Base-by-base conservation (phyloP, 2,888 invertebrate species). In the Pedicia rivosa region DNA sequence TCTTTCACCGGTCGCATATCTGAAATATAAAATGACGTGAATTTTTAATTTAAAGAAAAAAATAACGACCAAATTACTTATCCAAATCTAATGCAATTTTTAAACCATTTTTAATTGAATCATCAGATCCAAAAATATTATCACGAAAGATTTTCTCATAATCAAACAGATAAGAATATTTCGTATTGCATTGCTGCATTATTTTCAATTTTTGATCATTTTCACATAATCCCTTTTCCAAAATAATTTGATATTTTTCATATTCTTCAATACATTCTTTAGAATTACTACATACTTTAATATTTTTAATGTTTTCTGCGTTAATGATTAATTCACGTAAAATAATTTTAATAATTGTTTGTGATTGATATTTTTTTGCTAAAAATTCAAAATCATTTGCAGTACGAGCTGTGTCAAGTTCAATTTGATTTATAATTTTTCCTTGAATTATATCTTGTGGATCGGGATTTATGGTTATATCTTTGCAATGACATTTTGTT, bases 111-210 rank as follows among this genome's bases (percentile, higher is more conserved):
- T 41, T 7, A 3, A 24, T 26, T n/a, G 43, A 38, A 25, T 44
- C 41, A 42, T n/a, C n/a, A n/a, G n/a, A 37, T 14, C 28, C 38
- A 39, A 42, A 38, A 26, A 37, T 40, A 10, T 33, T 26, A 27
- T 42, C 43, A 8, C 36, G 34, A 37, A 50, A 50, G 20, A 52
- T 50, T 36, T 47, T 50, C 7, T 39, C 33, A 35, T 51, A 51
- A 28, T 50, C 40, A 39, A 50, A 50, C 29, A 50, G 49, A 14
- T 40, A 44, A 7, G 24, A 38, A 6, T 45, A 35, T n/a, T 43
- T 4, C 29, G 13, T 5, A 34, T 44, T n/a, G 42, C 33, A 3
- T 27, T 19, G 5, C 30, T 41, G 7, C 22, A 30, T 38, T 46
- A 40, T 7, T 43, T 45, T 25, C 31, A 46, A 26, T 47, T 40